phyloP scores from a whole-genome alignment of 2,888 invertebrate species.

The Allophyes oxyacanthae region DNA sequence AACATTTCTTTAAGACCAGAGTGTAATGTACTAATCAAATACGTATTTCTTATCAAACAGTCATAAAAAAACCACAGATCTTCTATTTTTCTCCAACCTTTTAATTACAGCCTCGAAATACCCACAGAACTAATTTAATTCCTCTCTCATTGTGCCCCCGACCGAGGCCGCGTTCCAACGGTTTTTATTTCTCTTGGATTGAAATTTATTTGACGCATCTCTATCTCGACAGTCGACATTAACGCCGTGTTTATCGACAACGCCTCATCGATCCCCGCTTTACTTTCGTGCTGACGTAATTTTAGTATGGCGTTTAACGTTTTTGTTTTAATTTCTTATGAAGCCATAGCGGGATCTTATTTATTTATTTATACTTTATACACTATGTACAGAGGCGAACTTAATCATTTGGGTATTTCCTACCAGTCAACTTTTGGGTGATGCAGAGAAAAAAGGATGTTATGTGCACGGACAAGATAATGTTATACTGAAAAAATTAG shows the following conservation, averaged over 20 bases:
- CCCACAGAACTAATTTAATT: constrained; percentile 27
- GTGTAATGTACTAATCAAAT: too few relatives aligned
- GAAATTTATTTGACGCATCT: constrained; percentile 66
- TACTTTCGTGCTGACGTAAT: constrained; percentile 47
- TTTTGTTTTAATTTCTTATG: neutral
- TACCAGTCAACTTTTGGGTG: too few relatives aligned
- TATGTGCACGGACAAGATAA: too few relatives aligned
- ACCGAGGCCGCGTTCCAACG: constrained; percentile 33
- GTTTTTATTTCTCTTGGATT: constrained; percentile 62
- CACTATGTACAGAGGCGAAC: too few relatives aligned
- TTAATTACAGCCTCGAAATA: constrained; percentile 34
- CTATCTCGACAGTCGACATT: constrained; percentile 55
- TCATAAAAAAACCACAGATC: too few relatives aligned
- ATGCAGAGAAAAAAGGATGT: too few relatives aligned
- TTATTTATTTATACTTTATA: neutral
- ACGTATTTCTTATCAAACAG: too few relatives aligned
- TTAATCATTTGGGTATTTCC: too few relatives aligned
- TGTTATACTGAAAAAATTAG: too few relatives aligned
- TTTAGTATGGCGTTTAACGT: constrained; percentile 29
- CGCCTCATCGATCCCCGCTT: constrained; percentile 35
- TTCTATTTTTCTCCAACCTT: neutral
- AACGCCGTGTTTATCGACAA: constrained; percentile 56
- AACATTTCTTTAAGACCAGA: too few relatives aligned
- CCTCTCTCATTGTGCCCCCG: constrained; percentile 30
- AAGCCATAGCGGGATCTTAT: too few relatives aligned